phyloP scores from a whole-genome alignment of 2,113 vertebrate genomes.

The Tylochromis polylepis region DNA sequence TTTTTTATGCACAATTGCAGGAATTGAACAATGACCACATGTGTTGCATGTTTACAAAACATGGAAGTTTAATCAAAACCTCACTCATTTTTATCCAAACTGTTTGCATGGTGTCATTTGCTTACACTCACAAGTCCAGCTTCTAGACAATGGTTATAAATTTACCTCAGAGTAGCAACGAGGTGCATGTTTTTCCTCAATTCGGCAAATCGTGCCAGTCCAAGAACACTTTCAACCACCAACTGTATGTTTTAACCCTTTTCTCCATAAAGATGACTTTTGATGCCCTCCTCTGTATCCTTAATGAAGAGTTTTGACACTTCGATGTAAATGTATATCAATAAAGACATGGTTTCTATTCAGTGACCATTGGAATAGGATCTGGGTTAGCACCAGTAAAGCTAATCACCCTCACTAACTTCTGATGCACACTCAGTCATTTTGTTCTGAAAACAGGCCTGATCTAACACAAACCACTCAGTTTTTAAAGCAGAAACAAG shows the following conservation, averaged over 20 bases:
- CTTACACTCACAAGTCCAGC: slow-evolving; percentile 49
- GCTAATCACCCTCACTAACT: neutral
- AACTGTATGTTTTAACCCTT: neutral
- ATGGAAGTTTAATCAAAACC: slow-evolving; percentile 59
- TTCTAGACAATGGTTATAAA: slow-evolving; percentile 24
- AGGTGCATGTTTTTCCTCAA: neutral
- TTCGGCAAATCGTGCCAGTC: neutral
- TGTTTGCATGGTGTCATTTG: slow-evolving; percentile 60
- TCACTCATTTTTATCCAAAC: slow-evolving; percentile 50
- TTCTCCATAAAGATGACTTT: neutral
- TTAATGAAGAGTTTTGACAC: neutral
- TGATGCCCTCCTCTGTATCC: neutral
- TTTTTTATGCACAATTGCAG: neutral
- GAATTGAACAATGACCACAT: slow-evolving; percentile 43
- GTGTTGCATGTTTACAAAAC: slow-evolving; percentile 64
- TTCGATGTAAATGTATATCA: neutral
- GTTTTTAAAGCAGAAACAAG: neutral
- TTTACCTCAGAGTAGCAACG: neutral
- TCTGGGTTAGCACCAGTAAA: neutral
- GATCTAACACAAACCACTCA: neutral
- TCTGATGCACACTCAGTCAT: neutral
- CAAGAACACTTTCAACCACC: neutral
- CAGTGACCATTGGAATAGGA: neutral
- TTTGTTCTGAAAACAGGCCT: neutral
- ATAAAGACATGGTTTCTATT: neutral